Percentiles rank a stretch among this genome's conserved stretches.
These are phyloP conservation scores for Butorides virescens DNA, from an alignment of 2,113 vertebrate species.

Conservation along the genomic window DNA sequence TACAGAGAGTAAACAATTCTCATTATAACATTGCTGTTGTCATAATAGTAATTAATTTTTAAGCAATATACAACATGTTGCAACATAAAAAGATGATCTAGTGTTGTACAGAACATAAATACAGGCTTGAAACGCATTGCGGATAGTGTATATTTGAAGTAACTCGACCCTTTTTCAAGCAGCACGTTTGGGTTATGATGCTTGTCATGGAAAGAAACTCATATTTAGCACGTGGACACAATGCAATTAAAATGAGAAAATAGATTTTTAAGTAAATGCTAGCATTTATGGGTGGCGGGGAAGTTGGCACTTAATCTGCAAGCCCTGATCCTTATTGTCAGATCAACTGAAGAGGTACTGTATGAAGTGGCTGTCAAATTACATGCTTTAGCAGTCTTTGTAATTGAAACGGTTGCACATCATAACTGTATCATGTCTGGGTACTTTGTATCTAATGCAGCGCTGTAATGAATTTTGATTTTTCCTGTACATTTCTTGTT, in stretches of 20 bases:
- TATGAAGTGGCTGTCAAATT: constrained; percentile 32
- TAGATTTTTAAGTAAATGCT: background rate
- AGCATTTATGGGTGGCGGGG: background rate
- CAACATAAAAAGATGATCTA: background rate
- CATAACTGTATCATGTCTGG: constrained; percentile 40
- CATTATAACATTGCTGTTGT: constrained; percentile 26
- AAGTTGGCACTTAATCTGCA: background rate
- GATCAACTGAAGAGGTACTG: constrained; percentile 7
- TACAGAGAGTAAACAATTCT: constrained; percentile 39
- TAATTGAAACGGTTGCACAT: constrained; percentile 50
- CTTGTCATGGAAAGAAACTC: background rate
- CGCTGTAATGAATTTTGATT: constrained; percentile 5
- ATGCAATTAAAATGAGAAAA: constrained; percentile 30
- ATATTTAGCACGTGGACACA: background rate
- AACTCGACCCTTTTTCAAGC: background rate
- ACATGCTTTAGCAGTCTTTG: constrained; percentile 35
- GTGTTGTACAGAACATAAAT: background rate
- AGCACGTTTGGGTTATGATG: background rate
- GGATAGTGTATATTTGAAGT: background rate
- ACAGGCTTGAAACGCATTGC: background rate
- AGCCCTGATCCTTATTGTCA: background rate
- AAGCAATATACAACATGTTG: background rate
- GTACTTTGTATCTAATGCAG: background rate
- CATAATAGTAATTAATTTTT: constrained; percentile 7
- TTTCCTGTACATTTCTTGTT: background rate